phyloP scores from a whole-genome alignment of 2,113 vertebrate genomes.

The Athene noctua region DNA sequence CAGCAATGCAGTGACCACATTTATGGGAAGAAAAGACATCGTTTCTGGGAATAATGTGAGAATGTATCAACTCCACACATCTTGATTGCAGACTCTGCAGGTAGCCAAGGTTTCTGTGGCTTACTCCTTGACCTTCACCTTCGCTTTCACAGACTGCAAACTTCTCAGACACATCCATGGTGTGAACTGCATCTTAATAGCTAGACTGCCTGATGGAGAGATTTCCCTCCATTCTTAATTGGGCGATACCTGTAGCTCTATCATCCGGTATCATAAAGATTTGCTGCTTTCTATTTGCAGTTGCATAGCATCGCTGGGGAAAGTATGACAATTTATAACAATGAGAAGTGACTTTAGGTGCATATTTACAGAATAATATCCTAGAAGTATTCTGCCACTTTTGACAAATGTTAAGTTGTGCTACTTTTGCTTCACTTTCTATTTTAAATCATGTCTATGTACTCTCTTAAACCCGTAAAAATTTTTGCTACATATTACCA shows the following conservation, averaged over 20 bases:
- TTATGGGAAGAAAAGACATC: slow-evolving; percentile 39
- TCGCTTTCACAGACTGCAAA: slow-evolving; percentile 18
- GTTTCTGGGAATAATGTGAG: slow-evolving; percentile 30
- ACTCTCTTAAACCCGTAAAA: neutral
- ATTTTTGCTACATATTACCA: accelerated
- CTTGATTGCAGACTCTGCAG: slow-evolving; percentile 57
- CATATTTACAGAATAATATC: neutral
- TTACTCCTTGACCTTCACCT: slow-evolving; percentile 56
- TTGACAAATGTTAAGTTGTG: neutral
- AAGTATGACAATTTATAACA: neutral
- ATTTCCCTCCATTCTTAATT: neutral
- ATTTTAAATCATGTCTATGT: neutral
- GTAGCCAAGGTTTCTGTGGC: slow-evolving; percentile 46
- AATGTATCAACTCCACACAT: slow-evolving; percentile 33
- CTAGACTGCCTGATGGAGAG: neutral
- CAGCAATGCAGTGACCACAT: slow-evolving; percentile 28
- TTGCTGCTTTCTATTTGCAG: neutral
- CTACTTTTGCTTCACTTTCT: neutral
- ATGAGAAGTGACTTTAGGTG: neutral
- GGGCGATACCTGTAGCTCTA: neutral
- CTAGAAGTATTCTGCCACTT: neutral
- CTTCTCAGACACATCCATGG: neutral
- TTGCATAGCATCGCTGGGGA: neutral
- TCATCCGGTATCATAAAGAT: neutral
- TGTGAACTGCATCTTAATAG: slow-evolving; percentile 51